These are phyloP conservation scores for Hanleya hanleyi DNA, from an alignment of 2,888 invertebrate genomes.

Conservation along the genomic window DNA sequence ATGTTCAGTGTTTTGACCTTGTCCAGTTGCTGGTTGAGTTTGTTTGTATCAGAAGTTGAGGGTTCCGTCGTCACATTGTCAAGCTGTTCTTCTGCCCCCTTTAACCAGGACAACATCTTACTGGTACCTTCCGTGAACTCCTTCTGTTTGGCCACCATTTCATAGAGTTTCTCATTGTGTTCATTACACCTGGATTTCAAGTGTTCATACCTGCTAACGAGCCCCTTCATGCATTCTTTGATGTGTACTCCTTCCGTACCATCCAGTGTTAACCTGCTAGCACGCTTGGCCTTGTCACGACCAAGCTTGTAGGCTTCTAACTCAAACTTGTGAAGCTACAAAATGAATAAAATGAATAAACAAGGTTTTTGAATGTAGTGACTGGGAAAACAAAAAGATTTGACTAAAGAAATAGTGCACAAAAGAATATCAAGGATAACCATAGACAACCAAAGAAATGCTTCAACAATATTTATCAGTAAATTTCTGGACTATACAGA, in stretches of 20 bases:
- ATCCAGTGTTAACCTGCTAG: conserved; percentile 64
- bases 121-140: conserved; percentile 97
- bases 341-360: conserved; percentile 8
- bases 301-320: conserved; percentile 76
- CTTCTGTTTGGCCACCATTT: conserved; percentile 91
- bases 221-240: conserved; percentile 76
- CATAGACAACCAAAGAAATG: not conserved
- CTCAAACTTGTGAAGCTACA: conserved; percentile 62
- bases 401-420: too few species aligned
- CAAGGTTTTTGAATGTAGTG: not conserved
- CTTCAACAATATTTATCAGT: not conserved
- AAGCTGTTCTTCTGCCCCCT: conserved; percentile 80
- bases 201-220: conserved; percentile 79
- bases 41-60: conserved; percentile 56
- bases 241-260: conserved; percentile 75
- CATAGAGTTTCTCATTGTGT: conserved; percentile 90
- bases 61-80: conserved; percentile 73
- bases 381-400: not conserved
- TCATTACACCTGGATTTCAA: conserved; percentile 87
- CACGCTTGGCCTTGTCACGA: conserved; percentile 52
- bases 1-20: conserved; percentile 88
- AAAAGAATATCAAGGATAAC: too few species aligned
- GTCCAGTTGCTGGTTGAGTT: conserved; percentile 83
- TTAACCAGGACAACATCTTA: conserved; percentile 95
- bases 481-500: not conserved